Evolutionary conservation across 2,888 invertebrate species (phyloP).

Genomic region (Heliconius charithonia): DNA sequence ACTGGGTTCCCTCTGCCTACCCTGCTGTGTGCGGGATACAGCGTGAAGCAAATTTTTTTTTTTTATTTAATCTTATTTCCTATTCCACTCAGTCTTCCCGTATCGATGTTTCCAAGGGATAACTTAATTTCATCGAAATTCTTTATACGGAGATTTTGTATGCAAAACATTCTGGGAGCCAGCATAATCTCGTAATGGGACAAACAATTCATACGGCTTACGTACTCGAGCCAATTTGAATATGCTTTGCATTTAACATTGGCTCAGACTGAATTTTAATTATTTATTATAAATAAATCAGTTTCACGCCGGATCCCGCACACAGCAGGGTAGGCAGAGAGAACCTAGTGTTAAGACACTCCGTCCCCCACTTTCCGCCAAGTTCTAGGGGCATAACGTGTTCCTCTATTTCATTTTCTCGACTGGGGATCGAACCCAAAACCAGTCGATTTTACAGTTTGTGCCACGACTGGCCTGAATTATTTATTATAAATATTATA

Average conservation of each 20-base stretch:
- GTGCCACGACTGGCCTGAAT: background rate
- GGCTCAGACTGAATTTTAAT: constrained; percentile 1
- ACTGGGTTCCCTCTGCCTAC: no score
- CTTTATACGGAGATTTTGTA: constrained; percentile 48
- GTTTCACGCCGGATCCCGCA: no score
- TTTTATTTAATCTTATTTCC: constrained; percentile 19
- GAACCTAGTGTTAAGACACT: no score
- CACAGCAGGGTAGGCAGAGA: no score
- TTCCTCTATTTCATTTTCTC: no score
- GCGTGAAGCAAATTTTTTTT: no score
- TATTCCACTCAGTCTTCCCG: constrained; percentile 19
- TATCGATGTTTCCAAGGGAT: constrained; percentile 40
- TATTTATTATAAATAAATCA: background rate
- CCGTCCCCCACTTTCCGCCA: no score
- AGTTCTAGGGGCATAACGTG: no score
- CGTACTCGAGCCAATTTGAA: constrained; percentile 24
- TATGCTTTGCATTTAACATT: constrained; percentile 22
- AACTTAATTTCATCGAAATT: constrained; percentile 49
- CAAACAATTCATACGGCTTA: constrained; percentile 34
- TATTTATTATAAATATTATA: background rate
- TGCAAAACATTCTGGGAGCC: constrained; percentile 46
- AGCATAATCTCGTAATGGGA: constrained; percentile 41
- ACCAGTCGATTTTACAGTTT: no score
- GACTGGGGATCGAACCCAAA: no score
- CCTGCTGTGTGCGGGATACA: no score